A percentile compares a stretch with the other conserved stretches of the same genome.
Evolutionary conservation across 2,888 invertebrate species (phyloP).

Genomic region (Autographa pulchrina): DNA sequence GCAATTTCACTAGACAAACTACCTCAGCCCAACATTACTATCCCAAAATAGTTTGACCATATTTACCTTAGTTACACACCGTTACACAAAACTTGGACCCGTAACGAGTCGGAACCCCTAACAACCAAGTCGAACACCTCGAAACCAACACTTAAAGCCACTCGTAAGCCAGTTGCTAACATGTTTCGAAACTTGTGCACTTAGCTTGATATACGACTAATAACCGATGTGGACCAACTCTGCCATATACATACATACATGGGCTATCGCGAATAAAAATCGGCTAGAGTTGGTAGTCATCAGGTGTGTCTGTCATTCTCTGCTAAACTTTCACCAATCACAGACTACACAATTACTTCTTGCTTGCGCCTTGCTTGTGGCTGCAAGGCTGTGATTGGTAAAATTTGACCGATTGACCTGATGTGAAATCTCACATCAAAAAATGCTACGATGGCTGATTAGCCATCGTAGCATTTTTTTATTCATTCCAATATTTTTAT

Average conservation of each 20-base stretch:
- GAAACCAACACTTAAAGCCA: constrained; percentile 43
- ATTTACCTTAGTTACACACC: constrained; percentile 33
- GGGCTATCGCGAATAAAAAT: constrained; percentile 12
- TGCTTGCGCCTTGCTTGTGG: too few relatives aligned
- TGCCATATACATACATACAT: constrained; percentile 28
- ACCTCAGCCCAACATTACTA: neutral
- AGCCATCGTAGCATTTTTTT: too few relatives aligned
- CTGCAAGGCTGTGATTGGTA: too few relatives aligned
- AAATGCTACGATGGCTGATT: too few relatives aligned
- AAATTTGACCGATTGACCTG: too few relatives aligned
- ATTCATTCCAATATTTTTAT: too few relatives aligned
- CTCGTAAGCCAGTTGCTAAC: constrained; percentile 56
- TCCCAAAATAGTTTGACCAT: constrained; percentile 19
- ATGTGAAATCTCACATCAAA: too few relatives aligned
- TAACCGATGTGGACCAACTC: constrained; percentile 50
- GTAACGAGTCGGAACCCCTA: constrained; percentile 27
- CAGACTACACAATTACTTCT: too few relatives aligned
- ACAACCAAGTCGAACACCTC: constrained; percentile 52
- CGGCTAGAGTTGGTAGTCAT: too few relatives aligned
- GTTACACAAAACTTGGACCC: constrained; percentile 37
- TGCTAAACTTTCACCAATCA: too few relatives aligned
- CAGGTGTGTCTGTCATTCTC: too few relatives aligned
- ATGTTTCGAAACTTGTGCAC: constrained; percentile 67
- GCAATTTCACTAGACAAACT: neutral
- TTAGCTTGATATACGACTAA: constrained; percentile 72